Base-by-base conservation (phyloP, 2,888 invertebrate species). In the Griposia aprilina region DNA sequence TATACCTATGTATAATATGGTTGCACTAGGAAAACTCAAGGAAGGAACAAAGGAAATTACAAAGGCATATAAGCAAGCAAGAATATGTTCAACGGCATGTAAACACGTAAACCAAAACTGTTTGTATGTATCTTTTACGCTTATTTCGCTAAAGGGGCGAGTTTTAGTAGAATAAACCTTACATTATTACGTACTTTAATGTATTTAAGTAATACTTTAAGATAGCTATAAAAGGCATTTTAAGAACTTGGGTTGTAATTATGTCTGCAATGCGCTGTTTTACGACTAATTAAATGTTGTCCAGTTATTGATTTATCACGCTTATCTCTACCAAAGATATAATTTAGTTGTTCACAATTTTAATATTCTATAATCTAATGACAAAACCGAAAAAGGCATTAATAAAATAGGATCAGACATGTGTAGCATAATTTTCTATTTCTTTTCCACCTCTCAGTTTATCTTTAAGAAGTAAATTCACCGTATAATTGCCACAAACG, bases 21-120 rank as follows among this genome's bases (percentile, higher is more conserved):
- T 36, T 71, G 23, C n/a, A 67, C 36, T 59, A 77, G 68, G 50
- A 59, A 83, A 79, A 68, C 62, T 36, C 62, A 59, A 70, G 30
- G 48, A 67, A 30, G 72, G 63, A 70, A 85, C 85, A 75, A 76
- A 81, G 76, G 62, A 76, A 76, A 81, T 85, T 73, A 76, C 83
- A 82, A 83, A 85, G 83, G 82, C 73, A 70, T 76, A 59, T 65
- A 76, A 59, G 67, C 81, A 68, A 75, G 75, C 82, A 71, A 57
- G 69, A 81, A 82, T 85, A 45, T 77, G 77, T 82, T 83, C 82
- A 85, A 83, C 85, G 83, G 77, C 85, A 82, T 77, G 77, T 83
- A 77, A 75, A 84, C 82, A 80, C 71, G 81, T 80, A 80, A 85
- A 82, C 85, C 82, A 70, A 85, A 76, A 74, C 50, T 82, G 85